Evolutionary conservation across 2,888 invertebrate species (phyloP).

Genomic region (Marasmarcha lunaedactyla): DNA sequence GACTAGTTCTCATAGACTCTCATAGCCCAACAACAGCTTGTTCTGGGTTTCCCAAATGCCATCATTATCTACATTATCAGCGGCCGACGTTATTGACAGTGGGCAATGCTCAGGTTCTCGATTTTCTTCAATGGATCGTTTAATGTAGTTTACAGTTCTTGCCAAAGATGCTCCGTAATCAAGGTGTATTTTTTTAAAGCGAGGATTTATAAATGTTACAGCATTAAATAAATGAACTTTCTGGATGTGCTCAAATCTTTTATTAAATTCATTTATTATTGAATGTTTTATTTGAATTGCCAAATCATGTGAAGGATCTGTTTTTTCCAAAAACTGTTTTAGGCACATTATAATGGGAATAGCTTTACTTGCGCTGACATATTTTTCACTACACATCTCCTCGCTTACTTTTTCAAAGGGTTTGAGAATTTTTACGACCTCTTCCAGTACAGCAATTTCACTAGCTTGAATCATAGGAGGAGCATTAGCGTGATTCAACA

Average conservation of each 20-base stretch:
- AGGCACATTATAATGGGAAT: slow-evolving; percentile 22
- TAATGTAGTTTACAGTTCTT: slow-evolving; percentile 18
- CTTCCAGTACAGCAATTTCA: slow-evolving; percentile 20
- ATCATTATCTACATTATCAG: slow-evolving; percentile 16
- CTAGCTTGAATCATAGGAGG: slow-evolving; percentile 23
- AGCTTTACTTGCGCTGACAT: slow-evolving; percentile 22
- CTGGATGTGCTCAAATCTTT: slow-evolving; percentile 18
- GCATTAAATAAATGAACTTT: slow-evolving; percentile 16
- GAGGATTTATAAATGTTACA: slow-evolving; percentile 11
- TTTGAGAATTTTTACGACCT: slow-evolving; percentile 19
- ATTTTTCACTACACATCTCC: slow-evolving; percentile 24
- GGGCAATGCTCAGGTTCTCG: slow-evolving; percentile 11
- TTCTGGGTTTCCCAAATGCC: slow-evolving; percentile 18
- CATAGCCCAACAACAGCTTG: slow-evolving; percentile 13
- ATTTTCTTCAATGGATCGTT: slow-evolving; percentile 17
- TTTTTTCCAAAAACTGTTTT: slow-evolving; percentile 15
- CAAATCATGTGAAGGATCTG: slow-evolving; percentile 16
- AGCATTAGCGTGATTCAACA: slow-evolving; percentile 19
- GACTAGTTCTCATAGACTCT: slow-evolving; percentile 16
- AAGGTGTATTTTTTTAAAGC: slow-evolving; percentile 17
- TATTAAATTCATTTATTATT: slow-evolving; percentile 17
- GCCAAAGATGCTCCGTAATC: slow-evolving; percentile 15
- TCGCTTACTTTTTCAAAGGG: slow-evolving; percentile 22
- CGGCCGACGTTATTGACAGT: slow-evolving; percentile 14
- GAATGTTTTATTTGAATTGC: slow-evolving; percentile 18